phyloP scores from a whole-genome alignment of 2,797 vertebrate species.

The Echiichthys vipera region DNA sequence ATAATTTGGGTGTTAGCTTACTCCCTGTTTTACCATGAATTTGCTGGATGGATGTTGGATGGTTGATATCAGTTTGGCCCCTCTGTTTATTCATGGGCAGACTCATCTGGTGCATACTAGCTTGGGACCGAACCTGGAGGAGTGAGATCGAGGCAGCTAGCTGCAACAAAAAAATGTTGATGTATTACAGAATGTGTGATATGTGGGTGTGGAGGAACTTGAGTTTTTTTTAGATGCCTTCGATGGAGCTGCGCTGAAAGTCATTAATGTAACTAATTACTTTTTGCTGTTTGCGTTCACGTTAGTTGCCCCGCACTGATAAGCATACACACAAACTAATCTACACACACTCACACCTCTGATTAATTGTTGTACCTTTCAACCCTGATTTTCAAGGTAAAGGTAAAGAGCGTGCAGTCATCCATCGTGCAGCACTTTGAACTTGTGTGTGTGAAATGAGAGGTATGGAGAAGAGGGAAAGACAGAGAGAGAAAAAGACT shows the following conservation, averaged over 20 bases:
- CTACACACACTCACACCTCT: constrained; percentile 11
- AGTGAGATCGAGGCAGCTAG: too few species aligned
- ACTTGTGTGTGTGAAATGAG: constrained; percentile 5
- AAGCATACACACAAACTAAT: constrained; percentile 1
- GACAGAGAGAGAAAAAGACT: constrained; percentile 8
- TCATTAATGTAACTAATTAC: neutral
- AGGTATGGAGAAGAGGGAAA: constrained; percentile 10
- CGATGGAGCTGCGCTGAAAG: neutral
- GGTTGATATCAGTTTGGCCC: too few species aligned
- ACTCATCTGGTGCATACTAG: too few species aligned
- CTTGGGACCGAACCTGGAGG: too few species aligned
- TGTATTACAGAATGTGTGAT: too few species aligned
- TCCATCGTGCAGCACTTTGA: constrained; percentile 48
- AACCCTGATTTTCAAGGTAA: constrained; percentile 57
- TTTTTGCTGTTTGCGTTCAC: neutral
- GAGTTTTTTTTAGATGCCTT: too few species aligned
- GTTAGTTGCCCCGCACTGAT: neutral
- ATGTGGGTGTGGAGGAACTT: too few species aligned
- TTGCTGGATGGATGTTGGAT: too few species aligned
- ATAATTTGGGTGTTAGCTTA: neutral
- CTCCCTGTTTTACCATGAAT: neutral
- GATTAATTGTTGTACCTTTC: constrained; percentile 57
- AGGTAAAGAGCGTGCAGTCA: constrained; percentile 53
- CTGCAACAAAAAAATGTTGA: too few species aligned
- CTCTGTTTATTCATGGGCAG: too few species aligned